Base-by-base conservation (phyloP, 2,888 invertebrate genomes). In the Protophormia terraenovae region DNA sequence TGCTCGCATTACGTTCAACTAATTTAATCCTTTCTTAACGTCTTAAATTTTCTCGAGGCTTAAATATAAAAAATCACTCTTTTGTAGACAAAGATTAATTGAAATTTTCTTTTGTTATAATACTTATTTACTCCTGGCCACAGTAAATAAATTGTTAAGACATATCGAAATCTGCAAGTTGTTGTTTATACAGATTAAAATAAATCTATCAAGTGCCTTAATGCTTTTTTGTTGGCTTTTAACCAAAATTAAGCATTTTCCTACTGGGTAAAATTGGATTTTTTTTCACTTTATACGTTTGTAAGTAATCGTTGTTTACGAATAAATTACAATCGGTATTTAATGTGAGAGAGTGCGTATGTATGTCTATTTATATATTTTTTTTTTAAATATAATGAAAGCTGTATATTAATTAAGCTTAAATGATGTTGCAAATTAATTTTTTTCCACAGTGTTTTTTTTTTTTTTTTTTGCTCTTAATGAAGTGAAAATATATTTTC, bases 351-450 rank as follows among this genome's bases (percentile, higher is more conserved):
- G 5, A 1, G 4, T 60, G 19, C 32, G n/a, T 8, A 8, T 58
- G 16, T 58, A 16, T 0, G 16, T 45, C 16, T 45, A 14, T 5
- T 0, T 53, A 14, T 53, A 14, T 0, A 53, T 12, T 10, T 32
- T 5, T 60, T 22, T 3, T 55, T 3, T 55, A n/a, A n/a, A 19
- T 47, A 22, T 47, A 14, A 8, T 22, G n/a, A 41, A n/a, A 45
- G 22, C 58, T 50, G 38, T 50, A 29, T 16, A 55, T 41, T 53
- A 62, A 79, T 79, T 79, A 71, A 71, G 53, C 50, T 71, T 71
- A 53, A 69, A 71, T 79, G 71, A 71, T 79, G 71, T 53, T 64
- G 71, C 71, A 79, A 79, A 79, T 71, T 62, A 71, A 22, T 76
- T 55, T 76, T 55, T 41, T 60, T 32, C 10, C 1, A 22, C n/a